Conservation (phyloP, 2,888 invertebrate genomes). For the Anoplius nigerrimus region DNA sequence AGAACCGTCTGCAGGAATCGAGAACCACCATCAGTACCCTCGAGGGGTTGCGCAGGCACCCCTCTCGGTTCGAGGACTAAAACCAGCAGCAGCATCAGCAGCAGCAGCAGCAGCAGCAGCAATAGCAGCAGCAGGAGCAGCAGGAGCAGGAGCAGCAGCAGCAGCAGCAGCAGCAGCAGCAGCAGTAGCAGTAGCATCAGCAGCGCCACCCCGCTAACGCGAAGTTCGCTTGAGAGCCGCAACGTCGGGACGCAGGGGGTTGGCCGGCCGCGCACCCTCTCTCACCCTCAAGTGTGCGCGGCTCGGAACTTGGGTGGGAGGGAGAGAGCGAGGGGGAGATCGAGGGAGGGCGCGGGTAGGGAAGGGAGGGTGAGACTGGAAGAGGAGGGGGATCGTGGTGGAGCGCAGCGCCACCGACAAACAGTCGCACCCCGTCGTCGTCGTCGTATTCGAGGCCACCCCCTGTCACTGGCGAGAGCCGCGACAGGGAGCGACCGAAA, state of each 20-base stretch:
- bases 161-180: constrained; percentile 43
- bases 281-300: constrained; percentile 8
- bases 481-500: constrained; percentile 56
- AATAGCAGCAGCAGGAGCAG: constrained; percentile 15
- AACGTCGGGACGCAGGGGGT: constrained; percentile 52
- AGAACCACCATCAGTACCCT: constrained; percentile 54
- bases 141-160: not conserved
- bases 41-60: constrained; percentile 57
- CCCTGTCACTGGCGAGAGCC: constrained; percentile 62
- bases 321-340: constrained; percentile 31
- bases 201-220: constrained; percentile 43
- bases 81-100: constrained; percentile 20
- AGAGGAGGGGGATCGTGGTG: constrained; percentile 29
- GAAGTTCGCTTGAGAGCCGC: constrained; percentile 60
- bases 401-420: constrained; percentile 58
- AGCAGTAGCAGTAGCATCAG: constrained; percentile 49
- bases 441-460: constrained; percentile 61
- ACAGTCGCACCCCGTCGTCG: constrained; percentile 64
- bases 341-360: constrained; percentile 19
- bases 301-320: constrained; percentile 22
- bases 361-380: constrained; percentile 34
- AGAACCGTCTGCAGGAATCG: constrained; percentile 50
- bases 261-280: constrained; percentile 7
- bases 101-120: constrained; percentile 6
- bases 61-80: constrained; percentile 36